phyloP scores from a whole-genome alignment of 2,113 vertebrate genomes.

The Trachemys scripta region DNA sequence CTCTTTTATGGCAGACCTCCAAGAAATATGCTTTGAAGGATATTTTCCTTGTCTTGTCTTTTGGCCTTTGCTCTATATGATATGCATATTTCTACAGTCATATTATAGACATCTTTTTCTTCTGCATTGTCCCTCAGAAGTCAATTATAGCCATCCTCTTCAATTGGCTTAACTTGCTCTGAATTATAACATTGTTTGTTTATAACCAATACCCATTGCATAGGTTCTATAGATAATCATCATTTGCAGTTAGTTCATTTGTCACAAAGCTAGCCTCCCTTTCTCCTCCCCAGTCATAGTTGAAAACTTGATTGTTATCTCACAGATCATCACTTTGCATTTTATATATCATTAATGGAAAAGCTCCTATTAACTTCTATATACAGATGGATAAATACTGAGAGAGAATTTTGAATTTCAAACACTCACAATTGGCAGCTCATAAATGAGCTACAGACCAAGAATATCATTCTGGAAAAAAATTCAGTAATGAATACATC shows the following conservation, averaged over 20 bases:
- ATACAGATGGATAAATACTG: not conserved
- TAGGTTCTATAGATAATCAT: not conserved
- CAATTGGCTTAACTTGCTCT: not conserved
- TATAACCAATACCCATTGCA: not conserved
- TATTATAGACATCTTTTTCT: not conserved
- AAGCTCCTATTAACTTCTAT: not conserved
- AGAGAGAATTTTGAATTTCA: not conserved
- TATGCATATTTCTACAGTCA: not conserved
- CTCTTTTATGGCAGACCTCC: not conserved
- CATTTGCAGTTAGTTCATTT: not conserved
- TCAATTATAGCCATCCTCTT: not conserved
- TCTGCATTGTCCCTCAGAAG: not conserved
- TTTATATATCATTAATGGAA: not conserved
- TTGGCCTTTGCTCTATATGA: not conserved
- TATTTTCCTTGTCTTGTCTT: not conserved
- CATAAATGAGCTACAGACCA: not conserved
- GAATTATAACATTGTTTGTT: not conserved
- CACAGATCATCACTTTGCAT: not conserved
- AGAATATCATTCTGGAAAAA: not conserved
- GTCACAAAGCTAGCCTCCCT: not conserved
- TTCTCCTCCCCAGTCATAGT: not conserved
- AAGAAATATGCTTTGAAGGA: not conserved
- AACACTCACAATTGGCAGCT: not conserved
- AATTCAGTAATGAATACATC: not conserved
- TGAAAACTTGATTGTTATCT: rapidly evolving